Base-by-base conservation (phyloP, 2,113 vertebrate species). In the Benthochromis sp. region DNA sequence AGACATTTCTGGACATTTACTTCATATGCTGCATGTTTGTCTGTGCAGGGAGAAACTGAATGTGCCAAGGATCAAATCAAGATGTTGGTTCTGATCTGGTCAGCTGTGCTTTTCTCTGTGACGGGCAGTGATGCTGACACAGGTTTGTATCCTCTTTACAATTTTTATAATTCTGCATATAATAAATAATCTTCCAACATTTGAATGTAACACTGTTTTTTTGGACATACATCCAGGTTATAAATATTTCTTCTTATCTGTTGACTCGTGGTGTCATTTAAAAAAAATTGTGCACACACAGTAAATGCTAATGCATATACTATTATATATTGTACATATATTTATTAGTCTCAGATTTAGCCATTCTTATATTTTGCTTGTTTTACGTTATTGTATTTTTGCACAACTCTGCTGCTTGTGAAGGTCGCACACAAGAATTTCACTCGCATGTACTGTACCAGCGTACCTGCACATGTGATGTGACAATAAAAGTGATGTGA, bases 31-130 rank as follows among this genome's bases (percentile, higher is more conserved):
- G 13, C 2, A 16, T 24, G n/a, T 63, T 71, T 24, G 16, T 61
- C 21, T 19, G 43, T 8, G 53, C 5, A 86, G 34, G 24, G 8
- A 69, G n/a, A 86, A 5, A 47, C 45, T 12, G 52, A 61, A 21
- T 3, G 6, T 47, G 9, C 21, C 10, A 43, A 27, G 6, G 14
- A 79, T 53, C 34, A 55, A 6, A 40, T 57, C 47, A 90, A 43
- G 71, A 95, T 93, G 93, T 59, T 88, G 45, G 43, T 87, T 89
- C 85, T 93, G 16, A 45, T 89, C 61, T 91, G 86, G 86, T 38
- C 3, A 2, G 12, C 36, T 85, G 24, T 86, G 66, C 61, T 92
- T 21, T 80, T 83, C 82, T 83, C 27, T 24, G 13, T 86, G 66
- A 7, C 13, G 2, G 16, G 14, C 82, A 55, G 8, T 47, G 11